These are phyloP conservation scores for Fundulus diaphanus DNA, from an alignment of 2,797 vertebrate species.

Conservation along the genomic window DNA sequence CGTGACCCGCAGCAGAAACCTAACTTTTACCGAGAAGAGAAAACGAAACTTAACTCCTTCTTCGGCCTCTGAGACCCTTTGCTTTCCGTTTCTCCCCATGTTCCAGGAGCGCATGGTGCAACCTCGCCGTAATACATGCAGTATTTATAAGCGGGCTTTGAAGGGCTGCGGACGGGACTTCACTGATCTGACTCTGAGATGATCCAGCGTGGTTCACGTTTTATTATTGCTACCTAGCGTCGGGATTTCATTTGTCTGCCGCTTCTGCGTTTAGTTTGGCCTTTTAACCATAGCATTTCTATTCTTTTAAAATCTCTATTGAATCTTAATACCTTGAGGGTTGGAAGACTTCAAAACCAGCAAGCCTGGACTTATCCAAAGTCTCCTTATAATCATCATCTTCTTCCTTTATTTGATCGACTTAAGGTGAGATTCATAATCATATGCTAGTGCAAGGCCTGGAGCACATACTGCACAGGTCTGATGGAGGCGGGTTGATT, in stretches of 20 bases:
- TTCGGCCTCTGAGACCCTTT: not conserved
- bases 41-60: constrained; percentile 69
- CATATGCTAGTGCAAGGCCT: not conserved
- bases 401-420: constrained; percentile 1
- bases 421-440: constrained; percentile 46
- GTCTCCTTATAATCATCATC: not conserved
- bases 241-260: not conserved
- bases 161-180: constrained; percentile 1
- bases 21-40: constrained; percentile 54
- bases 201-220: not conserved
- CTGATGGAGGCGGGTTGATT: constrained; percentile 15
- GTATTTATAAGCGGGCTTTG: constrained; percentile 13
- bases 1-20: constrained; percentile 55
- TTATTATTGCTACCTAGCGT: not conserved
- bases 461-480: not conserved
- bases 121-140: no score
- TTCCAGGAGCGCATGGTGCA: not conserved
- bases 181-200: not conserved
- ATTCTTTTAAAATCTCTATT: not conserved
- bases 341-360: not conserved
- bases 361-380: not conserved
- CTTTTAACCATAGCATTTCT: not conserved
- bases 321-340: not conserved
- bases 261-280: not conserved
- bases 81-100: rapidly evolving